Conservation (phyloP, 2,113 vertebrate species). For the Rhinogobius similis region DNA sequence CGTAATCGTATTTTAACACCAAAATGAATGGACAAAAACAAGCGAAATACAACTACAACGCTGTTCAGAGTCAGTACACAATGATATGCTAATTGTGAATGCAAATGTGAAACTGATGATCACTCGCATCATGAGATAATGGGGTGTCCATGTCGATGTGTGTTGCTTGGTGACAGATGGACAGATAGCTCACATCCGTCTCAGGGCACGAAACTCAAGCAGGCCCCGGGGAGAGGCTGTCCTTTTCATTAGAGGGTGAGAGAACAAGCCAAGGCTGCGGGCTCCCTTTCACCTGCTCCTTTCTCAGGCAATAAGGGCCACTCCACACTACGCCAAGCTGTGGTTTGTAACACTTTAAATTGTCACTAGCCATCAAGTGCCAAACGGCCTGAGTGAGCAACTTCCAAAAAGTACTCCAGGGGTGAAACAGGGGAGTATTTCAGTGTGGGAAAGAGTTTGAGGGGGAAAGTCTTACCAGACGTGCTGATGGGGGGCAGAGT, state of each 20-base stretch:
- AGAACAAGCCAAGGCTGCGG: constrained; percentile 68
- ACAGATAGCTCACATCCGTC: constrained; percentile 76
- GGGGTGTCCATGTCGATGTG: not conserved
- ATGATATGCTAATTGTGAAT: constrained; percentile 4
- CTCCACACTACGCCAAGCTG: constrained; percentile 59
- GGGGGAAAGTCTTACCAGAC: constrained; percentile 75
- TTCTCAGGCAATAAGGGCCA: constrained; percentile 47
- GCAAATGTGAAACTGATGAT: constrained; percentile 6
- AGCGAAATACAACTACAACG: not conserved
- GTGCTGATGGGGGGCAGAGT: constrained; percentile 87
- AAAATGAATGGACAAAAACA: too few species aligned
- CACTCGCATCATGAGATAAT: not conserved
- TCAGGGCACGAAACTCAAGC: constrained; percentile 74
- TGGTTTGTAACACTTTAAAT: constrained; percentile 76
- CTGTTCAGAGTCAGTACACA: not conserved
- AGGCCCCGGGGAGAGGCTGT: constrained; percentile 70
- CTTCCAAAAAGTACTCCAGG: constrained; percentile 34
- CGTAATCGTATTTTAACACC: too few species aligned
- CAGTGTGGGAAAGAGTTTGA: not conserved
- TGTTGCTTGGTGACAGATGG: constrained; percentile 70
- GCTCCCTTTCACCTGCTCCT: constrained; percentile 67
- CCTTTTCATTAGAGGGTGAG: constrained; percentile 70
- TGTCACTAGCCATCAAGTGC: constrained; percentile 62
- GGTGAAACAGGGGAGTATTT: constrained; percentile 15
- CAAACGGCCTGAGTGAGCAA: constrained; percentile 25